These are phyloP conservation scores for Pituophis catenifer DNA, from an alignment of 2,113 vertebrate genomes.

Conservation along the genomic window DNA sequence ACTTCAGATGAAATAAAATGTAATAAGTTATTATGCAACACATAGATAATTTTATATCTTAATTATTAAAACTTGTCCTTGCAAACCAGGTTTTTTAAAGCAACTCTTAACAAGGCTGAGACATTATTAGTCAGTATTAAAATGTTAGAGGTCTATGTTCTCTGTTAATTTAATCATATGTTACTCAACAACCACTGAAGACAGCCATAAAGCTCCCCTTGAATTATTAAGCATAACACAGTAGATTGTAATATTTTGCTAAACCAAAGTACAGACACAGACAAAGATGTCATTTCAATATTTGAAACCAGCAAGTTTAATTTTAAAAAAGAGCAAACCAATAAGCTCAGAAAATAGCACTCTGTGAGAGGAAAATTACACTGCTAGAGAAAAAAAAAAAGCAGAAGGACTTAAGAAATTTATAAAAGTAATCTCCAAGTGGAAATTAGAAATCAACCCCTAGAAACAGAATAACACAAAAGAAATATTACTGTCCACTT, in stretches of 20 bases:
- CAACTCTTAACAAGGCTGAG: slow-evolving; percentile 29
- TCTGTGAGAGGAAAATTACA: slow-evolving; percentile 93
- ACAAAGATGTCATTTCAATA: slow-evolving; percentile 96
- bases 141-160: slow-evolving; percentile 75
- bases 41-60: slow-evolving; percentile 47
- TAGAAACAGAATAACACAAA: slow-evolving; percentile 97
- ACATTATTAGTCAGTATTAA: slow-evolving; percentile 68
- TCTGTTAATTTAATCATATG: slow-evolving; percentile 73
- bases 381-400: slow-evolving; percentile 81
- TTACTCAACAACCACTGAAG: slow-evolving; percentile 76
- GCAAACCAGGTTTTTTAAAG: slow-evolving; percentile 48
- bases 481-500: slow-evolving; percentile 99
- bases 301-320: slow-evolving; percentile 98
- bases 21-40: slow-evolving; percentile 30
- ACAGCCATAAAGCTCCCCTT: slow-evolving; percentile 77
- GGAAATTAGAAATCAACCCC: slow-evolving; percentile 99
- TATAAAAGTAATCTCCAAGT: slow-evolving; percentile 99
- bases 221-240: slow-evolving; percentile 87
- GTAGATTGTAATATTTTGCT: slow-evolving; percentile 89
- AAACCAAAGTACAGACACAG: slow-evolving; percentile 88
- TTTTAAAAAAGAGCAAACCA: slow-evolving; percentile 96
- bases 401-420: slow-evolving; percentile 96
- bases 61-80: slow-evolving; percentile 63
- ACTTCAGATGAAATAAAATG: slow-evolving; percentile 5
- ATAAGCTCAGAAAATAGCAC: slow-evolving; percentile 95